Base-by-base conservation (phyloP, 2,113 vertebrate genomes). In the Hypocryptadius cinnamomeus region DNA sequence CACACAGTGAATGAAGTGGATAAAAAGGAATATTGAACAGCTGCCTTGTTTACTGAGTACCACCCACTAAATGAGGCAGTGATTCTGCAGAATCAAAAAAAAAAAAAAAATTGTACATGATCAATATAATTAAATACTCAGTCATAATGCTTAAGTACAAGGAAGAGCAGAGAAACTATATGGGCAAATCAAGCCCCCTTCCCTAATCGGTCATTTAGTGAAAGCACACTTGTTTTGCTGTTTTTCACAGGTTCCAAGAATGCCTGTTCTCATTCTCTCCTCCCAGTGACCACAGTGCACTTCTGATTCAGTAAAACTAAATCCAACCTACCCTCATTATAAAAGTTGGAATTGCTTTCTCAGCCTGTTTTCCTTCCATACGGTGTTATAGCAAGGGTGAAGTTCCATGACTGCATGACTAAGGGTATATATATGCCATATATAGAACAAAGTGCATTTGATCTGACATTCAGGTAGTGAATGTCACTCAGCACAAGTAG, bases 11-110 rank as follows among this genome's bases (percentile, higher is more conserved):
- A 95, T 94, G 86, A 96, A 92, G 72, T 83, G 89, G 74, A 93
- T 96, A 90, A 91, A 95, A 96, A 94, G 40, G 90, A 96, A 95
- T 95, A 96, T 93, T 94, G 95, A 96, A 80, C 87, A 94, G 82
- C 93, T 95, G 93, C 92, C 91, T 93, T 90, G 85, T 96, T 96
- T 94, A 86, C 87, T 64, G 68, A 88, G 79, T 64, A 86, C 91
- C 90, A 92, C 93, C 93, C 94, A 95, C 87, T 94, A 96, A 93
- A 96, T 57, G 60, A 94, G 76, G 25, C 85, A 88, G 69, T 10
- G 45, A 84, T 92, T 94, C 69, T 83, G 31, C 56, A 90, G 82
- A 80, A 86, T 71, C 73, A 2, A 72, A 3, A 72, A 3, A 80
- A 72, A 3, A 80, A 91, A 85, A 79, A 60, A 57, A 57, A 64